phyloP scores from a whole-genome alignment of 2,797 vertebrate genomes.

The Notolepis coatsorum region DNA sequence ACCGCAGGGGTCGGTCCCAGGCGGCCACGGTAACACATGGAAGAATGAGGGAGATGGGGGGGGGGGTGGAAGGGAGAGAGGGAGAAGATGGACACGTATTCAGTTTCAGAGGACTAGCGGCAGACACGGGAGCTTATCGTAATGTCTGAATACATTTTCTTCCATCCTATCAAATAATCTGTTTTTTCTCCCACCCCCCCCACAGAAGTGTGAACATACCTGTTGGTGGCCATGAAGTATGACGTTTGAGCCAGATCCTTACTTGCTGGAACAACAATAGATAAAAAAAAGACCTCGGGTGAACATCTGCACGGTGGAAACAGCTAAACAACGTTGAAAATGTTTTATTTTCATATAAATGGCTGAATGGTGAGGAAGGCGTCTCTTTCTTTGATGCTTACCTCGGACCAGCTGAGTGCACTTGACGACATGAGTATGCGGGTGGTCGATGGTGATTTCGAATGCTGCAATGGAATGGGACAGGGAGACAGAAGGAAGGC shows the following conservation, averaged over 20 bases:
- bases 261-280: conserved; percentile 89
- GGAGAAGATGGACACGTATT: conserved; percentile 52
- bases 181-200: too few species aligned
- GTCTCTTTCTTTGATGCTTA: too few species aligned
- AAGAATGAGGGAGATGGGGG: conserved; percentile 38
- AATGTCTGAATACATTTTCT: conserved; percentile 86
- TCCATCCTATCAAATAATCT: background rate
- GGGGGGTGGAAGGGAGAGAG: conserved; percentile 31
- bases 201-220: conserved; percentile 78
- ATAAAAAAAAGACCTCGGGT: conserved; percentile 7
- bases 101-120: conserved; percentile 18
- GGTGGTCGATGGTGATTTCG: conserved; percentile 96
- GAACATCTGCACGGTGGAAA: conserved; percentile 44
- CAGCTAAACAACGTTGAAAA: too few species aligned
- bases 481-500: conserved; percentile 11
- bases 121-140: conserved; percentile 72
- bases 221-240: conserved; percentile 99
- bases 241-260: conserved; percentile 99
- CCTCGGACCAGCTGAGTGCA: conserved; percentile 96
- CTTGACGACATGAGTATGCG: conserved; percentile 97
- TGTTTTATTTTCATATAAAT: too few species aligned
- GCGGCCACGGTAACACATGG: conserved; percentile 18
- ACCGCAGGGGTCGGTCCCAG: conserved; percentile 54
- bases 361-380: too few species aligned
- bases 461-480: conserved; percentile 83